A percentile compares a stretch with the other conserved stretches of the same genome.
Conservation (phyloP, 2,113 vertebrate species). For the Cephalopholis sonnerati region DNA sequence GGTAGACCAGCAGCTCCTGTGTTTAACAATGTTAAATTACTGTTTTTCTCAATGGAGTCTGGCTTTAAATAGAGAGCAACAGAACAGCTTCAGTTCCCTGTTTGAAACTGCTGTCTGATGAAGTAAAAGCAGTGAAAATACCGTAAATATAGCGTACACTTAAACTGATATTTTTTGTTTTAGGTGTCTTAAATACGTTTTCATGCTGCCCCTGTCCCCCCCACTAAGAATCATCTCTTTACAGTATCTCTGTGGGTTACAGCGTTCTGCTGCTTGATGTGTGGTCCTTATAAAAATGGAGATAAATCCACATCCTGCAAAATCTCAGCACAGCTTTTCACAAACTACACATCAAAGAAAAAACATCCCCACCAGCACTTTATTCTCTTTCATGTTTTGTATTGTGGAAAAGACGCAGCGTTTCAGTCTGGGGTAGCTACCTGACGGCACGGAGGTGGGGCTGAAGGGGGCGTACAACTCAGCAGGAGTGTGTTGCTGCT, state of each 20-base stretch:
- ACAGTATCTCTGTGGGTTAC: slow-evolving; percentile 14
- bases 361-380: neutral
- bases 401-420: slow-evolving; percentile 1
- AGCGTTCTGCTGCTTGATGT: slow-evolving; percentile 5
- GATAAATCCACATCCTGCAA: slow-evolving; percentile 32
- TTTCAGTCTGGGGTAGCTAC: slow-evolving; percentile 73
- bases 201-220: too few species aligned
- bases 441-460: slow-evolving; percentile 96
- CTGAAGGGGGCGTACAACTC: slow-evolving; percentile 95
- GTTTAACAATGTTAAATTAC: too few species aligned
- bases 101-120: too few species aligned
- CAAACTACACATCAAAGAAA: slow-evolving; percentile 37
- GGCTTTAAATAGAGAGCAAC: too few species aligned
- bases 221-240: neutral
- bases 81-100: too few species aligned
- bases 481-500: slow-evolving; percentile 88
- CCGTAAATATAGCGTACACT: too few species aligned
- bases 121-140: too few species aligned
- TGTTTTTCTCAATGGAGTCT: too few species aligned
- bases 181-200: too few species aligned
- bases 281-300: slow-evolving; percentile 20
- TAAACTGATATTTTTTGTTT: too few species aligned
- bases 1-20: too few species aligned
- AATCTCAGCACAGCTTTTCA: slow-evolving; percentile 15
- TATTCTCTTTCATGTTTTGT: slow-evolving; percentile 20